Conservation (phyloP, 1,140 invertebrate genomes). For the Gonatopus flavifemur region DNA sequence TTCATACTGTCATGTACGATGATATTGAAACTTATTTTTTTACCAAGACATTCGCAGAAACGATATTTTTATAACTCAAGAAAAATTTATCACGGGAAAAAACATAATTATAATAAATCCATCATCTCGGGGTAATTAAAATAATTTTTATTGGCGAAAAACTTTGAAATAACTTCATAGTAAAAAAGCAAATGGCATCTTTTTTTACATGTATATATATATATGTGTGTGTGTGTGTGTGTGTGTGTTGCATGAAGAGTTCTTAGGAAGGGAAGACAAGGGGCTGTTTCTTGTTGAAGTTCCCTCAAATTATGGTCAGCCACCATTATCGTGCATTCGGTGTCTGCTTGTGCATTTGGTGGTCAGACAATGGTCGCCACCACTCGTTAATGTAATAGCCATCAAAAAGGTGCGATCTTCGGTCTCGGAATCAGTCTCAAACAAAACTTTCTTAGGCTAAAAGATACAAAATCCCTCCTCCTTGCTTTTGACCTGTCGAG, state of each 20-base stretch:
- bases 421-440: constrained; percentile 11
- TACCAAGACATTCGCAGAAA: too few species aligned
- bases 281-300: constrained; percentile 13
- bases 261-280: constrained; percentile 14
- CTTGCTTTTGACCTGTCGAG: constrained; percentile 22
- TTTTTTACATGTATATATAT: too few species aligned
- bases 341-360: constrained; percentile 42
- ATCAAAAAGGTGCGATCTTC: constrained; percentile 47
- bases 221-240: too few species aligned
- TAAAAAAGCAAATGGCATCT: too few species aligned
- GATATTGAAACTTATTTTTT: too few species aligned
- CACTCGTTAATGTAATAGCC: constrained; percentile 56
- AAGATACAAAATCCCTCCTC: constrained; percentile 12
- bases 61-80: too few species aligned
- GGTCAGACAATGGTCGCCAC: constrained; percentile 49
- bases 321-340: constrained; percentile 46
- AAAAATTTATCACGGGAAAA: too few species aligned
- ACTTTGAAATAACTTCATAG: too few species aligned
- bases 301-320: constrained; percentile 45
- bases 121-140: too few species aligned
- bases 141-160: too few species aligned
- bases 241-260: not conserved
- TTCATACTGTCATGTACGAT: too few species aligned
- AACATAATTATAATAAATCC: too few species aligned
- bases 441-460: constrained; percentile 26